Base-by-base conservation (phyloP, 2,888 invertebrate species). In the Rhaphigaster nebulosa region DNA sequence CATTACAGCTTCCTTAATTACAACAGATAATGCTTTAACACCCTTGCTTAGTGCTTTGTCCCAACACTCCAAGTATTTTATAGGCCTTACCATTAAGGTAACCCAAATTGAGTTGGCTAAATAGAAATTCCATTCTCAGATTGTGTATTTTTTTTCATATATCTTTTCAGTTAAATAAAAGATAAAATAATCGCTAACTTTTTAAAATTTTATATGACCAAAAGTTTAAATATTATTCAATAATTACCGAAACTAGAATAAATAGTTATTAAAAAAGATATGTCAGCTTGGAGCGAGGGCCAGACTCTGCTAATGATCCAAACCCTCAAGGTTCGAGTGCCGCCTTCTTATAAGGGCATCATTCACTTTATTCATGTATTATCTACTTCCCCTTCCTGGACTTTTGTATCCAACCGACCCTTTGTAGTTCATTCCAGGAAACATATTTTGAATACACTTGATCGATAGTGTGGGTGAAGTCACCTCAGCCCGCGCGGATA, bases 301-400 rank as follows among this genome's bases (percentile, higher is more conserved):
- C 23, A 45, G 80, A 34, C 23, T 23, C 23, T 23, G 4, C 80
- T 80, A 80, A 80, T 45, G 80, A 80, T 80, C 41, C 80, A 26
- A 41, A 41, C 10, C 80, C 80, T 45, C 80, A 80, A 80, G 80
- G 41, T 13, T 80, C 41, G 12, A 41, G 80, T 80, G 41, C 41
- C 26, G 80, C 80, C 80, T 80, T 80, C 80, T 80, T 80, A 80
- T 26, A 80, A 80, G 80, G 80, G 29, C 41, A 45, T 41, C 80
- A 26, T 80, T 80, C 6, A 12, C 41, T 80, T 80, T 80, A 80
- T 80, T 80, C 80, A 41, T 80, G 80, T 45, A 80, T 80, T 41
- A 80, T 80, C 26, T 45, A 80, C 80, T 80, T 80, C 80, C 80
- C 80, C 80, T 80, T 80, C 80, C 80, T 80, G 23, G 80, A 80